Base-by-base conservation (phyloP, 2,888 invertebrate genomes). In the Phaonia tiefii region DNA sequence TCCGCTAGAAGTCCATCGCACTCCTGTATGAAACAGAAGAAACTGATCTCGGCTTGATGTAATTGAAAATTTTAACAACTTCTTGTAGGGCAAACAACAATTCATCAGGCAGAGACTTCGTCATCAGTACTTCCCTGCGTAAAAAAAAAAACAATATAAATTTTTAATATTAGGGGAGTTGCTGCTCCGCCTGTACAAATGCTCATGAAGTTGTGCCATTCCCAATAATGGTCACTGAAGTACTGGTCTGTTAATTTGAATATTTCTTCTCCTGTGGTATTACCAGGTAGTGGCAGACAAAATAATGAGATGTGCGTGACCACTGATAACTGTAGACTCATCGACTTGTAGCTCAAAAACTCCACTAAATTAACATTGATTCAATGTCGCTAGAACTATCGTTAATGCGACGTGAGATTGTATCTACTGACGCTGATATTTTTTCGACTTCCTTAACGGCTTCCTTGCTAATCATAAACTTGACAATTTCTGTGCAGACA, bases 401-500 rank as follows among this genome's bases (percentile, higher is more conserved):
- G 26, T n/a, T n/a, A n/a, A n/a, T n/a, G n/a, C n/a, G n/a, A n/a
- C n/a, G n/a, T n/a, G n/a, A n/a, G n/a, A n/a, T n/a, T n/a, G n/a
- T n/a, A n/a, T n/a, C n/a, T n/a, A n/a, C n/a, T n/a, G n/a, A n/a
- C n/a, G n/a, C n/a, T 25, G 26, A 26, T 20, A 31, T 31, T 15
- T 25, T 31, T n/a, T 60, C 26, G 10, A 4, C n/a, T 60, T 60
- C 3, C 26, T 8, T 25, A 22, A n/a, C 31, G 26, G 60, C 60
- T 60, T 25, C 60, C 26, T 60, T 22, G 11, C 60, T 60, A 3
- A 60, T 60, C 60, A 60, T 60, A 22, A 60, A 25, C 65, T 65
- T 65, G 65, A 42, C 65, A 39, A 65, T 42, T 65, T 65, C 65
- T 65, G 37, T 65, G 65, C 65, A 65, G 65, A 65, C 15, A 65